These are phyloP conservation scores for Enteromius afrohamiltoni DNA, from an alignment of 2,797 vertebrate genomes.

Conservation along the genomic window DNA sequence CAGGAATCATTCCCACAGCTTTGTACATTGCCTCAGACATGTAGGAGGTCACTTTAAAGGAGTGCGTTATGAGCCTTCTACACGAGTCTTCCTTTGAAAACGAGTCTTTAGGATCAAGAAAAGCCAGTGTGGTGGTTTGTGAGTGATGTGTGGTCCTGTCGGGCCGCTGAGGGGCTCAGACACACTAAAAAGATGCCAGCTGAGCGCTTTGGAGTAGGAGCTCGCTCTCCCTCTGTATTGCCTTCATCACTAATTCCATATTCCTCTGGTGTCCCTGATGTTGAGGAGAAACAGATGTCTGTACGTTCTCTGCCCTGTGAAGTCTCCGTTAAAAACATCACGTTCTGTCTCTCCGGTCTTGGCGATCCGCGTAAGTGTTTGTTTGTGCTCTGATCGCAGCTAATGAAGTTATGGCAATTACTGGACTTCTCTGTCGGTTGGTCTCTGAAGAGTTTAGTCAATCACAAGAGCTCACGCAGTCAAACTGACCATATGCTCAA, in stretches of 20 bases:
- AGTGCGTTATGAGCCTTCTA: slow-evolving; percentile 13
- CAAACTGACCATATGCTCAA: slow-evolving; percentile 51
- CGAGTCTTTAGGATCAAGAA: neutral
- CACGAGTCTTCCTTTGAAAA: slow-evolving; percentile 19
- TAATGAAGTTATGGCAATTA: slow-evolving; percentile 60
- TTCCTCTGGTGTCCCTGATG: slow-evolving; percentile 28
- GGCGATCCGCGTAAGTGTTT: neutral
- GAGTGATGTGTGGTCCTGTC: slow-evolving; percentile 32
- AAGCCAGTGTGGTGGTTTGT: slow-evolving; percentile 2
- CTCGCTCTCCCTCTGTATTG: slow-evolving; percentile 14
- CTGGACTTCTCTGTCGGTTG: slow-evolving; percentile 43
- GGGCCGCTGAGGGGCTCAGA: slow-evolving; percentile 2
- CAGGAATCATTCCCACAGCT: neutral
- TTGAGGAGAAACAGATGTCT: slow-evolving; percentile 44
- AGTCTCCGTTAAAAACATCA: slow-evolving; percentile 15
- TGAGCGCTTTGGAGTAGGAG: slow-evolving; percentile 19
- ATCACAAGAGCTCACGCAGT: slow-evolving; percentile 64
- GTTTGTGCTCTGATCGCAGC: slow-evolving; percentile 19
- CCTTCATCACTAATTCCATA: slow-evolving; percentile 32
- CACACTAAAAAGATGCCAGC: slow-evolving; percentile 30
- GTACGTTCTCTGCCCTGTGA: slow-evolving; percentile 30
- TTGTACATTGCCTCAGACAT: neutral
- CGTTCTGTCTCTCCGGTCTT: slow-evolving; percentile 12
- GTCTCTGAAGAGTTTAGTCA: slow-evolving; percentile 36
- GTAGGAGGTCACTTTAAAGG: neutral